Conservation (phyloP, 2,888 invertebrate genomes). For the Ornithoptera priamus region DNA sequence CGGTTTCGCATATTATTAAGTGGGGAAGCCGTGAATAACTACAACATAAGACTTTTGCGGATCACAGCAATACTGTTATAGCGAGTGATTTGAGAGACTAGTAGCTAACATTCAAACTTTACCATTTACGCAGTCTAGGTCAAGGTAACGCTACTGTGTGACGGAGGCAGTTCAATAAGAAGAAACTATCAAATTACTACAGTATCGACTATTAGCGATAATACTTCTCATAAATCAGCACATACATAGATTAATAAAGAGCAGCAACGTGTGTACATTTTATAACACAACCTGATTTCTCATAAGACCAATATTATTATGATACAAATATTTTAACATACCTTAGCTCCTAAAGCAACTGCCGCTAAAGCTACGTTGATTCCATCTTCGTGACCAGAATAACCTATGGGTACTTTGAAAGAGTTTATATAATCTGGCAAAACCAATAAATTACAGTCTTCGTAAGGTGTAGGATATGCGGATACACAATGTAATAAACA, state of each 20-base stretch:
- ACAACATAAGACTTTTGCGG: too few relatives aligned
- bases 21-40: too few relatives aligned
- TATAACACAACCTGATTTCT: neutral
- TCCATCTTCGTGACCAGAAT: constrained; percentile 90
- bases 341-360: constrained; percentile 88
- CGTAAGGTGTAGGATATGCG: constrained; percentile 86
- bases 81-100: too few relatives aligned
- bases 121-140: too few relatives aligned
- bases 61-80: too few relatives aligned
- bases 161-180: too few relatives aligned
- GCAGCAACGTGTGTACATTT: neutral
- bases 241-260: neutral
- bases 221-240: too few relatives aligned
- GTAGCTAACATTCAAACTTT: too few relatives aligned
- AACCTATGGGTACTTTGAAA: constrained; percentile 86
- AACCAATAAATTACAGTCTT: constrained; percentile 84
- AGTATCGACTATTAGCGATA: too few relatives aligned
- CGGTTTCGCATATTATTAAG: too few relatives aligned
- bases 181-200: too few relatives aligned
- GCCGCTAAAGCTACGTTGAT: constrained; percentile 84
- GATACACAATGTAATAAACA: constrained; percentile 89
- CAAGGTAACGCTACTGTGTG: too few relatives aligned
- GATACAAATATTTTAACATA: constrained; percentile 42
- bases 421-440: constrained; percentile 81
- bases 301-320: neutral